A percentile compares a stretch with the other conserved stretches of the same genome.
phyloP scores from a whole-genome alignment of 2,888 invertebrate genomes.

The Hololepta plana region DNA sequence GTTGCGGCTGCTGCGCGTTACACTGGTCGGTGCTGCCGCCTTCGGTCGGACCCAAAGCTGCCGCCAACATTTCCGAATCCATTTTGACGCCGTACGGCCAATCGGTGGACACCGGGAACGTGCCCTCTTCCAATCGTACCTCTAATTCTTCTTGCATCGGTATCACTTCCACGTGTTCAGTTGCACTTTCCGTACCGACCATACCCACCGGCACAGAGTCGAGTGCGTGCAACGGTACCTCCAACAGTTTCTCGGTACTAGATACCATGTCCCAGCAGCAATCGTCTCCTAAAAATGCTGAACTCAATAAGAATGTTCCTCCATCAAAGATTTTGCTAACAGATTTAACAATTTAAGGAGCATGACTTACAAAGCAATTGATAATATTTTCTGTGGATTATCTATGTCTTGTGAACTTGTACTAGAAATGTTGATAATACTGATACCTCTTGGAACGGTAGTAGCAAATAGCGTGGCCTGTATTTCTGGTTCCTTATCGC shows the following conservation, averaged over 20 bases:
- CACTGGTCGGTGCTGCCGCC: background rate
- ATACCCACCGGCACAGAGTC: slow-evolving; percentile 21
- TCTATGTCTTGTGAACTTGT: no score
- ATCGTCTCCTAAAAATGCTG: slow-evolving; percentile 17
- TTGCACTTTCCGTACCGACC: slow-evolving; percentile 17
- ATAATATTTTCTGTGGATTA: slow-evolving; percentile 2
- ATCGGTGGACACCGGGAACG: slow-evolving; percentile 28
- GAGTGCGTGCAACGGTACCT: slow-evolving; percentile 25
- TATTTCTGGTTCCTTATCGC: slow-evolving; percentile 21
- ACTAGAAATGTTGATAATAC: no score
- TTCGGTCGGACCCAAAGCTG: slow-evolving; percentile 28
- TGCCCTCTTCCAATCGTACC: slow-evolving; percentile 32
- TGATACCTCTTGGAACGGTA: slow-evolving; percentile 2
- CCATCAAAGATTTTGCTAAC: no score
- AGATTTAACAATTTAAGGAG: no score
- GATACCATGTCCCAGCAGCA: slow-evolving; percentile 30
- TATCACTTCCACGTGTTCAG: slow-evolving; percentile 27
- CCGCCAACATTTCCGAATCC: slow-evolving; percentile 31
- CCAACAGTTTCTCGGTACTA: slow-evolving; percentile 28
- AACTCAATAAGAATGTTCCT: slow-evolving; percentile 1
- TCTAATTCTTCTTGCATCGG: slow-evolving; percentile 41
- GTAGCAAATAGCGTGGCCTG: slow-evolving; percentile 24
- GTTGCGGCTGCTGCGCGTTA: background rate
- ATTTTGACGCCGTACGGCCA: slow-evolving; percentile 29
- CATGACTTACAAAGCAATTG: no score